Conservation (phyloP, 1,140 invertebrate species). For the Lepidurus apus region DNA sequence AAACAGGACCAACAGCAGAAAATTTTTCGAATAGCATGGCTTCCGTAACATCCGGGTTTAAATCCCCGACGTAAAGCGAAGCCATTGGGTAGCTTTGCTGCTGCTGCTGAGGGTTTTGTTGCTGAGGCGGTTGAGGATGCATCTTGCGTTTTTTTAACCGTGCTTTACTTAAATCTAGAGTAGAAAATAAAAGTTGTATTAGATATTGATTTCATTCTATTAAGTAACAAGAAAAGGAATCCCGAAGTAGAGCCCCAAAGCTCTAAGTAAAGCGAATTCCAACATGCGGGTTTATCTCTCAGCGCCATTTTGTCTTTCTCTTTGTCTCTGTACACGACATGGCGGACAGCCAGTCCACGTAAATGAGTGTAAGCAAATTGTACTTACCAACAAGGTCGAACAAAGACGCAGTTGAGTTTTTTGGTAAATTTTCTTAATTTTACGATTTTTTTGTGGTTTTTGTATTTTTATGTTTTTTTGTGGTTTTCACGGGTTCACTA, state of each 20-base stretch:
- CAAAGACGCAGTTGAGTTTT: background rate
- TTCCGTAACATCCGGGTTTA: conserved; percentile 97
- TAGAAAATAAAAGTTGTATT: background rate
- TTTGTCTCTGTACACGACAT: background rate
- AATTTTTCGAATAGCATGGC: conserved; percentile 99
- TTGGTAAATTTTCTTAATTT: conserved; percentile 1
- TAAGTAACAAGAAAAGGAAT: too few relatives aligned
- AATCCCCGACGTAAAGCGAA: conserved; percentile 97
- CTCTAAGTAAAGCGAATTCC: background rate
- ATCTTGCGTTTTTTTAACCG: conserved; percentile 15
- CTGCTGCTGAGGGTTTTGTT: conserved; percentile 16
- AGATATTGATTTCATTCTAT: background rate
- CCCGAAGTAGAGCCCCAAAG: too few relatives aligned
- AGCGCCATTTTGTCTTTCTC: background rate
- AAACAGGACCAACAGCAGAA: conserved; percentile 91
- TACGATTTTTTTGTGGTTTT: conserved; percentile 11
- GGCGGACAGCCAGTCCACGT: background rate
- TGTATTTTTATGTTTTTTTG: conserved; percentile 17
- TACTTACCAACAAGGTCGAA: conserved; percentile 11
- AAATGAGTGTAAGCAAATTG: background rate
- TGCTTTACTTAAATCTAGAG: background rate
- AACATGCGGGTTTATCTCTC: background rate
- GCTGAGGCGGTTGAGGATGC: conserved; percentile 20
- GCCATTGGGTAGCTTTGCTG: conserved; percentile 78
- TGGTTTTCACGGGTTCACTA: conserved; percentile 15